Evolutionary conservation across 2,888 invertebrate species (phyloP).

Genomic region (Andrena trimmerana): DNA sequence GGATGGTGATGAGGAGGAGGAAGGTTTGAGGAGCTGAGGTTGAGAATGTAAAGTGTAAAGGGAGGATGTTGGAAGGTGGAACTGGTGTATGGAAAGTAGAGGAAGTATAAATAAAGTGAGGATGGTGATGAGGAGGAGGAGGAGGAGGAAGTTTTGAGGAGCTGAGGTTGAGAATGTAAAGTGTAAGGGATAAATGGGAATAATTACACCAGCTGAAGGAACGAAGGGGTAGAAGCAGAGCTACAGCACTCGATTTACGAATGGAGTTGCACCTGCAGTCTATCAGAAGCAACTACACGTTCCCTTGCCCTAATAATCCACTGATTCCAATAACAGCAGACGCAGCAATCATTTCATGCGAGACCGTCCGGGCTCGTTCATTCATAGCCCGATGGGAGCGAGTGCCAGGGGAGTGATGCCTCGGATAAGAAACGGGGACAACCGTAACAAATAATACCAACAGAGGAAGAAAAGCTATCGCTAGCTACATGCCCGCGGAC

Average conservation of each 20-base stretch:
- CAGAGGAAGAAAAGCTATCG: constrained; percentile 1
- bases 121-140: not conserved
- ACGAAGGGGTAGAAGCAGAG: not conserved
- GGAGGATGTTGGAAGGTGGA: not conserved
- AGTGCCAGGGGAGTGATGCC: not conserved
- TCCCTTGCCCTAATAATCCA: constrained; percentile 6
- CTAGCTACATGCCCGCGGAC: constrained; percentile 10
- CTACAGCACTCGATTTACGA: not conserved
- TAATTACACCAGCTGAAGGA: not conserved
- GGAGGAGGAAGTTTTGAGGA: not conserved
- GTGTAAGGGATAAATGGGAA: too few species aligned
- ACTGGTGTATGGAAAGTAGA: not conserved
- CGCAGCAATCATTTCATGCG: not conserved
- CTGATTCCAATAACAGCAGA: not conserved
- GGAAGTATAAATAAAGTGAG: not conserved
- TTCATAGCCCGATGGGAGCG: not conserved
- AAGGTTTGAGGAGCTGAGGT: not conserved
- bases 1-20: not conserved
- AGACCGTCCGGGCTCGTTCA: not conserved
- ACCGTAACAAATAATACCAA: constrained; percentile 6
- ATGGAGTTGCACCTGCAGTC: not conserved
- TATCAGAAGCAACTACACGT: not conserved
- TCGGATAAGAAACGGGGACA: not conserved
- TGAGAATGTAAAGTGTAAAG: not conserved
- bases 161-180: not conserved